phyloP scores from a whole-genome alignment of 2,797 vertebrate genomes.

The Chaunax sp. region DNA sequence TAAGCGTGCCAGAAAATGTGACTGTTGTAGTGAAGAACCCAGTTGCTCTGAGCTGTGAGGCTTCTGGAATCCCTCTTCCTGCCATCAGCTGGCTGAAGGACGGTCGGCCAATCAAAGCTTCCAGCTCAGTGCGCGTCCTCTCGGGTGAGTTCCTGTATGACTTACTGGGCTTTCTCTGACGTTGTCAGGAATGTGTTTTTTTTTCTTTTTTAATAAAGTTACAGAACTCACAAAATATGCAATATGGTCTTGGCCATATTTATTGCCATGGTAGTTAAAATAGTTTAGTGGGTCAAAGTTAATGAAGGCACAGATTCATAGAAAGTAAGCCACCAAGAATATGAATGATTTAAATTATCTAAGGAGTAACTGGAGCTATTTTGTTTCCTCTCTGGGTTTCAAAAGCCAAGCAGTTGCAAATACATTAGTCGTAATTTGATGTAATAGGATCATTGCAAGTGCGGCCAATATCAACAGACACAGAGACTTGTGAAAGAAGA shows the following conservation, averaged over 20 bases:
- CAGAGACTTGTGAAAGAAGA: constrained; percentile 25
- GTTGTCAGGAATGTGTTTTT: not conserved
- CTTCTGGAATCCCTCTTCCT: constrained; percentile 93
- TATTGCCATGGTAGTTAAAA: too few species aligned
- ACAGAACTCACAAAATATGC: too few species aligned
- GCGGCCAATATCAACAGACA: constrained; percentile 58
- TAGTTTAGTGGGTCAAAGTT: not conserved
- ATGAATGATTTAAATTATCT: not conserved
- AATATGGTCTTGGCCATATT: not conserved
- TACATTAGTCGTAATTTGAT: constrained; percentile 55
- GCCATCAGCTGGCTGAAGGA: constrained; percentile 93
- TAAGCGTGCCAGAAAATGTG: constrained; percentile 87
- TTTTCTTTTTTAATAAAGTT: not conserved
- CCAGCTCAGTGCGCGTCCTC: constrained; percentile 85
- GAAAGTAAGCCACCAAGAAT: not conserved
- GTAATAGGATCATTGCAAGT: constrained; percentile 38
- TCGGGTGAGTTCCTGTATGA: constrained; percentile 85
- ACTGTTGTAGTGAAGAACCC: constrained; percentile 94
- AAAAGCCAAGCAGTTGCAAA: constrained; percentile 40
- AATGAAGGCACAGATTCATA: not conserved
- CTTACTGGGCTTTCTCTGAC: not conserved
- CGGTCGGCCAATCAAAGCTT: constrained; percentile 83
- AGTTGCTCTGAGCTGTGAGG: constrained; percentile 90
- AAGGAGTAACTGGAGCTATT: constrained; percentile 15
- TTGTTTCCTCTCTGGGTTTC: constrained; percentile 7